These are phyloP conservation scores for Melanitta fusca DNA, from an alignment of 2,797 vertebrate species.

Conservation along the genomic window DNA sequence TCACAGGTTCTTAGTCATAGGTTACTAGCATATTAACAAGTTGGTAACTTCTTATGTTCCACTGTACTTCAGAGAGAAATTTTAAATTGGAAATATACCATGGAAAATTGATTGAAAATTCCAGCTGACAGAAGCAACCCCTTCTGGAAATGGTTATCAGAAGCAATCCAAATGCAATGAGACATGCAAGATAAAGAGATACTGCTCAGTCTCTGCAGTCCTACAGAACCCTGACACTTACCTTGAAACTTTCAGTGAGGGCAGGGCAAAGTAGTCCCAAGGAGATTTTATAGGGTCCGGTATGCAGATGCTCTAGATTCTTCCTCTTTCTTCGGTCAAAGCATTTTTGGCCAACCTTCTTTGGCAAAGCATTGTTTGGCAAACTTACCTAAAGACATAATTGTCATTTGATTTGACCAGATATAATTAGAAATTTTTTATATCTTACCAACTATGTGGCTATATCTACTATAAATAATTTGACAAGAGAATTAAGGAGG, in stretches of 20 bases:
- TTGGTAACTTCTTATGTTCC: not conserved
- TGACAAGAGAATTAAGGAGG: conserved; percentile 71
- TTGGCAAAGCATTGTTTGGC: conserved; percentile 76
- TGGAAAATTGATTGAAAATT: not conserved
- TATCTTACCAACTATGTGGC: conserved; percentile 73
- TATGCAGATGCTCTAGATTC: conserved; percentile 72
- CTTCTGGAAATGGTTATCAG: not conserved
- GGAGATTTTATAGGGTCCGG: conserved; percentile 71
- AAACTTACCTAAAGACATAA: conserved; percentile 69
- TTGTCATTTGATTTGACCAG: conserved; percentile 78
- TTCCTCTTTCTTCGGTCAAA: conserved; percentile 77
- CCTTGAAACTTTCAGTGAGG: conserved; percentile 75
- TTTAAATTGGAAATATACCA: not conserved
- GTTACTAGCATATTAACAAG: conserved; percentile 41
- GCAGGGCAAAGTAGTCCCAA: conserved; percentile 61
- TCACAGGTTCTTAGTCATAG: not conserved
- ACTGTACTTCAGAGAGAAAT: not conserved
- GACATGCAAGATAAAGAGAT: not conserved
- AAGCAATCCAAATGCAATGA: not conserved
- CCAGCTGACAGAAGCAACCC: not conserved
- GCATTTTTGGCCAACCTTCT: conserved; percentile 63
- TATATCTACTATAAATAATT: conserved; percentile 79
- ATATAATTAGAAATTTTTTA: conserved; percentile 81
- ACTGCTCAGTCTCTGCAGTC: not conserved
- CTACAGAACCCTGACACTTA: conserved; percentile 60